Conservation (phyloP, 1,140 invertebrate genomes). For the Rhizoglyphus robini region DNA sequence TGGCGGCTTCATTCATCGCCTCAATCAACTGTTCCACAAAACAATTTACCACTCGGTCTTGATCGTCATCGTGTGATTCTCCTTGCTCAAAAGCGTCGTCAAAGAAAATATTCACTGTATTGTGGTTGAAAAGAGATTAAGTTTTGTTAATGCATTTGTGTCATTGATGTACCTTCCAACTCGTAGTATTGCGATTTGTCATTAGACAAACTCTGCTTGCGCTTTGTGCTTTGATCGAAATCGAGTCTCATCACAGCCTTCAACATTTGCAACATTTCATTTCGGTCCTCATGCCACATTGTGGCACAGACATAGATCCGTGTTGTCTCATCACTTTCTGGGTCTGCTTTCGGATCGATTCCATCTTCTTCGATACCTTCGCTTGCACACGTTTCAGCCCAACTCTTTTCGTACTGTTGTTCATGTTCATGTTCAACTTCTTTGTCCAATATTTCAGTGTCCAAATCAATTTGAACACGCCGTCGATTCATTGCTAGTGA, state of each 20-base stretch:
- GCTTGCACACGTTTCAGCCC: too few relatives aligned
- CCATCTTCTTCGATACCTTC: background rate
- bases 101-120: constrained; percentile 97
- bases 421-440: too few relatives aligned
- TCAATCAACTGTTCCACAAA: constrained; percentile 85
- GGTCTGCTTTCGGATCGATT: constrained; percentile 4
- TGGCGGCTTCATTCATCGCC: constrained; percentile 83
- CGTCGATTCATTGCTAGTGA: too few relatives aligned
- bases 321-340: constrained; percentile 32
- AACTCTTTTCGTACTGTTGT: too few relatives aligned
- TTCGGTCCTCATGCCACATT: constrained; percentile 96
- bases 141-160: too few relatives aligned
- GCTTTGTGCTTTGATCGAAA: constrained; percentile 81
- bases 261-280: too few relatives aligned
- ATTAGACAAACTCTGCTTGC: constrained; percentile 42
- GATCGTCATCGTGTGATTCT: constrained; percentile 72
- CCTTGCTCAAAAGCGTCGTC: constrained; percentile 96
- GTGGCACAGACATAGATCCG: constrained; percentile 68
- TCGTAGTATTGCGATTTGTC: constrained; percentile 54
- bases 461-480: too few relatives aligned
- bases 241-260: constrained; percentile 55
- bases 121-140: too few relatives aligned
- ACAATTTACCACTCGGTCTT: constrained; percentile 83
- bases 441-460: too few relatives aligned
- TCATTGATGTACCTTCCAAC: too few relatives aligned